These are phyloP conservation scores for Pseudomugil tenellus DNA, from an alignment of 2,797 vertebrate species.

Conservation along the genomic window DNA sequence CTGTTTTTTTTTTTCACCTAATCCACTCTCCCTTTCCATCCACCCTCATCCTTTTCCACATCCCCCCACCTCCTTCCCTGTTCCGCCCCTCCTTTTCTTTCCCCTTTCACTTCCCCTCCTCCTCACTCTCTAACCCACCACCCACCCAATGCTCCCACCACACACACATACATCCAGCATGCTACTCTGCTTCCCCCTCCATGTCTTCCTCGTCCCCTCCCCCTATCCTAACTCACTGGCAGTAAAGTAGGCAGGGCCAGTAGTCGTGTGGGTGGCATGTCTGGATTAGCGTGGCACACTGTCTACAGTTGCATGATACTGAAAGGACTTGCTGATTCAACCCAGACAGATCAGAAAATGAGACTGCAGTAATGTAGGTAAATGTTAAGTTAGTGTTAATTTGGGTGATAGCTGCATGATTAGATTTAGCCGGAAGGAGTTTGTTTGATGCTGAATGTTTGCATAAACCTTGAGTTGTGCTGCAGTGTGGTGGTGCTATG, in stretches of 20 bases:
- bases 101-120: conserved; percentile 37
- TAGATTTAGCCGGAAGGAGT: conserved; percentile 5
- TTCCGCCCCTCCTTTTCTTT: conserved; percentile 33
- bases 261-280: conserved; percentile 69
- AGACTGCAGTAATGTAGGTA: conserved; percentile 36
- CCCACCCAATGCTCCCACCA: neutral
- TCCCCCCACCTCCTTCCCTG: conserved; percentile 26
- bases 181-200: conserved; percentile 26
- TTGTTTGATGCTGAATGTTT: conserved; percentile 23
- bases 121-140: conserved; percentile 32
- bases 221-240: conserved; percentile 39
- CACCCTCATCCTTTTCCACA: conserved; percentile 23
- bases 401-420: conserved; percentile 13
- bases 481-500: conserved; percentile 15
- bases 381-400: conserved; percentile 2
- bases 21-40: conserved; percentile 21
- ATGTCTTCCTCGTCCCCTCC: conserved; percentile 45
- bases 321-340: conserved; percentile 43
- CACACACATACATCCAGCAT: conserved; percentile 10
- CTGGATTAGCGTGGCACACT: conserved; percentile 68
- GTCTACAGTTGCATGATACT: conserved; percentile 40
- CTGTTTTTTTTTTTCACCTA: conserved; percentile 21
- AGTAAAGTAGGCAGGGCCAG: conserved; percentile 59
- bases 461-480: conserved; percentile 31
- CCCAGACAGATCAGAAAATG: conserved; percentile 37